A percentile compares a stretch with the other conserved stretches of the same genome.
phyloP scores from a whole-genome alignment of 2,113 vertebrate species.

The Gila orcuttii region DNA sequence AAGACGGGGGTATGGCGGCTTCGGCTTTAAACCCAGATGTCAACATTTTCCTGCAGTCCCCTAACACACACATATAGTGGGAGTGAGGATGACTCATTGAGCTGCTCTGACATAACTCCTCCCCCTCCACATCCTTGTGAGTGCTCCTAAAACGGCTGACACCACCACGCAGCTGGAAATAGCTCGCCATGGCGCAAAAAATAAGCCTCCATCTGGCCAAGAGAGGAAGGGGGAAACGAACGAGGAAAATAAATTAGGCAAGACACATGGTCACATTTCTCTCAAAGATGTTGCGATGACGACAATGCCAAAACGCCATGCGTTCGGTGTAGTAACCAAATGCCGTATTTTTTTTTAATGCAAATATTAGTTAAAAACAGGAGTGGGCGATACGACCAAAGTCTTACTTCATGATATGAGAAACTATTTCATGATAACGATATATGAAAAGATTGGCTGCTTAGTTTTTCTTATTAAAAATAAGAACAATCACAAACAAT shows the following conservation, averaged over 20 bases:
- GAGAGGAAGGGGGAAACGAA: constrained; percentile 7
- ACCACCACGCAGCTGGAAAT: constrained; percentile 48
- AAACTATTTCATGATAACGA: too few relatives aligned
- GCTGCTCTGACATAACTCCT: constrained; percentile 50
- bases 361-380: background rate
- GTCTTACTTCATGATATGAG: too few relatives aligned
- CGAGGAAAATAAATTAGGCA: constrained; percentile 51
- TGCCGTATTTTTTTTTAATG: background rate
- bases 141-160: constrained; percentile 45
- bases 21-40: constrained; percentile 29
- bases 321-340: background rate
- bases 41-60: constrained; percentile 42
- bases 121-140: constrained; percentile 44
- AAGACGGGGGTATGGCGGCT: constrained; percentile 1
- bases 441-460: too few relatives aligned
- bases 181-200: constrained; percentile 39
- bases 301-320: background rate
- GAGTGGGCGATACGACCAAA: too few relatives aligned
- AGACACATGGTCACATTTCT: constrained; percentile 40
- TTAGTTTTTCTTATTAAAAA: too few relatives aligned
- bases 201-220: constrained; percentile 30
- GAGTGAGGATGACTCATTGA: constrained; percentile 50
- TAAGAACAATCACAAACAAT: too few relatives aligned
- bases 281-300: background rate
- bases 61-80: constrained; percentile 27